phyloP scores from a whole-genome alignment of 2,797 vertebrate species.

The Phrynocephalus guinanensis region DNA sequence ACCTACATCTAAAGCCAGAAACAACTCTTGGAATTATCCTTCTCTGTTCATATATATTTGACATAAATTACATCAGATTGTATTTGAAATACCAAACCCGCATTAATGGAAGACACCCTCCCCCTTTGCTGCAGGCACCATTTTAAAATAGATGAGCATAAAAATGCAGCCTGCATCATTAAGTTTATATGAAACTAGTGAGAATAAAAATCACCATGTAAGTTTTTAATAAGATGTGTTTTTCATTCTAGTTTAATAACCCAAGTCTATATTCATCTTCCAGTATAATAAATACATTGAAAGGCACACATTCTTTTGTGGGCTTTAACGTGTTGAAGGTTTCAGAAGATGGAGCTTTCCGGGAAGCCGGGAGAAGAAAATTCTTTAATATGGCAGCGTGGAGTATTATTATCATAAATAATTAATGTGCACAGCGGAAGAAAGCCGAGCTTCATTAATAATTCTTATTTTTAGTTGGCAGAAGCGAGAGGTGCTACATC shows the following conservation, averaged over 20 bases:
- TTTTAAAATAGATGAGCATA: constrained; percentile 89
- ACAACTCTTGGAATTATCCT: constrained; percentile 79
- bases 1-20: constrained; percentile 78
- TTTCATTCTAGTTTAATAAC: constrained; percentile 90
- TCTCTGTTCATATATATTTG: constrained; percentile 85
- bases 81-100: constrained; percentile 89
- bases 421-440: constrained; percentile 86
- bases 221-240: constrained; percentile 89
- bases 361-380: constrained; percentile 81
- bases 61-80: constrained; percentile 88
- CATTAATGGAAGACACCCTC: constrained; percentile 83
- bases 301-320: constrained; percentile 82
- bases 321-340: constrained; percentile 78
- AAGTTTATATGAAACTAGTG: constrained; percentile 89
- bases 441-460: constrained; percentile 87
- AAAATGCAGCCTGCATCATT: constrained; percentile 89
- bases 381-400: constrained; percentile 84
- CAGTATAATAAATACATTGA: constrained; percentile 83
- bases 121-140: constrained; percentile 82
- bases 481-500: constrained; percentile 81
- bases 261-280: constrained; percentile 88
- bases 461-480: constrained; percentile 87
- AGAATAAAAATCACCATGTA: constrained; percentile 89
- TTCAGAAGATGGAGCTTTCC: constrained; percentile 83
- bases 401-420: constrained; percentile 88